These are phyloP conservation scores for Pelodiscus sinensis DNA, from an alignment of 2,113 vertebrate species.

Conservation along the genomic window DNA sequence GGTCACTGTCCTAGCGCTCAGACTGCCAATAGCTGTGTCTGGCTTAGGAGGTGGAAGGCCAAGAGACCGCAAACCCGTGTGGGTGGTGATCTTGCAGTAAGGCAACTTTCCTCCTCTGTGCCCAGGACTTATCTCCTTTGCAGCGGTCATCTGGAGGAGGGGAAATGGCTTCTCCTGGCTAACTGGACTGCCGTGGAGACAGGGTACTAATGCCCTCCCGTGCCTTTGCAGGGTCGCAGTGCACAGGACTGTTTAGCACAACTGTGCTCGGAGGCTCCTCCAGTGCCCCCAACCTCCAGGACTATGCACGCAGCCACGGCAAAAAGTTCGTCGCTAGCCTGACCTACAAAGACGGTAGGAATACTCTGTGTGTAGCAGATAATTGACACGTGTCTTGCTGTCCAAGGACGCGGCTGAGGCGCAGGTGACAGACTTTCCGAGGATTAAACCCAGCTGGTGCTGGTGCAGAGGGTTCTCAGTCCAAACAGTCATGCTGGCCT, in stretches of 20 bases:
- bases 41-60: neutral
- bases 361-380: conserved; percentile 39
- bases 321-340: conserved; percentile 97
- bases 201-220: conserved; percentile 84
- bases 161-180: conserved; percentile 27
- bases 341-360: conserved; percentile 99
- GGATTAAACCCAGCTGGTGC: neutral
- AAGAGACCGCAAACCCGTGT: neutral
- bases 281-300: conserved; percentile 99
- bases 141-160: neutral
- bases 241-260: conserved; percentile 99
- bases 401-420: neutral
- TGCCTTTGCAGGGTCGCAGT: conserved; percentile 96
- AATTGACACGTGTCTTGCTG: neutral
- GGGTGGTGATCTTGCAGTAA: neutral
- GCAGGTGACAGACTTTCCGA: neutral
- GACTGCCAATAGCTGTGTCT: neutral
- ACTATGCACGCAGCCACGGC: conserved; percentile 98
- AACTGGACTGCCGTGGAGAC: conserved; percentile 74
- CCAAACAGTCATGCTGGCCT: neutral
- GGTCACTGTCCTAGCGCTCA: too few species aligned
- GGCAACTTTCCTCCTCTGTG: neutral
- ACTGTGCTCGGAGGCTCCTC: conserved; percentile 99
- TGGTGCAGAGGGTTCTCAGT: too few species aligned
- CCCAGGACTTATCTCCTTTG: neutral